A percentile compares a stretch with the other conserved stretches of the same genome.
phyloP scores from a whole-genome alignment of 2,888 invertebrate species.

The Sabatieria punctata region DNA sequence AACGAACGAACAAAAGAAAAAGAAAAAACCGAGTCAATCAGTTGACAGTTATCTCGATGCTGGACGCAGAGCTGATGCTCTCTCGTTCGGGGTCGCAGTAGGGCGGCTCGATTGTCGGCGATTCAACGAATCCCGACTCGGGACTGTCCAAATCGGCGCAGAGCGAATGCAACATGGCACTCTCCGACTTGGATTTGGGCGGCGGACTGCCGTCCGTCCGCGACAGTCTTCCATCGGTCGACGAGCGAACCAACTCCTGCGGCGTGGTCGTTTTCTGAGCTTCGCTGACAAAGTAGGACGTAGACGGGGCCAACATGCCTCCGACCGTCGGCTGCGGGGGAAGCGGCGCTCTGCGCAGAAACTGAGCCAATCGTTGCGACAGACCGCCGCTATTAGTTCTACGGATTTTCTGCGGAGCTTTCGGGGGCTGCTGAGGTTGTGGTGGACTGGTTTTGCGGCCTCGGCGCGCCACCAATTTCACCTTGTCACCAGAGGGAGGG shows the following conservation, averaged over 20 bases:
- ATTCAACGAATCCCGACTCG: conserved; percentile 14
- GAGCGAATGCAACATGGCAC: conserved; percentile 10
- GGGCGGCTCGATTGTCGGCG: not conserved
- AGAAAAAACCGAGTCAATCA: too few species aligned
- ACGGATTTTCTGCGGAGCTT: too few species aligned
- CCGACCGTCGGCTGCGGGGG: not conserved
- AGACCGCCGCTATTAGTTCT: not conserved
- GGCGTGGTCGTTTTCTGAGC: not conserved
- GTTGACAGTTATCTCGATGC: conserved; percentile 22
- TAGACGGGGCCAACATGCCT: not conserved
- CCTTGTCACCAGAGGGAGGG: not conserved
- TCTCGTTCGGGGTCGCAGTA: conserved; percentile 17
- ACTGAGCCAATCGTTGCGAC: not conserved
- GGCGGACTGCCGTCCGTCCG: not conserved
- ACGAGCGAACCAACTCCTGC: not conserved
- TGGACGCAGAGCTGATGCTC: conserved; percentile 17
- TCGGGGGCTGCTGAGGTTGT: not conserved
- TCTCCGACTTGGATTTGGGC: conserved; percentile 6
- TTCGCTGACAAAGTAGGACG: not conserved
- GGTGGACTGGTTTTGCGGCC: not conserved
- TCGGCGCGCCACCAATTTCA: not conserved
- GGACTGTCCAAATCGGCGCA: conserved; percentile 3
- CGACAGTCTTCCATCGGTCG: not conserved
- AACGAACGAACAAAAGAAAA: too few species aligned
- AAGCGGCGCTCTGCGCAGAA: not conserved